These are phyloP conservation scores for Budorcas taxicolor DNA, from an alignment of 2,113 vertebrate genomes.

Conservation along the genomic window DNA sequence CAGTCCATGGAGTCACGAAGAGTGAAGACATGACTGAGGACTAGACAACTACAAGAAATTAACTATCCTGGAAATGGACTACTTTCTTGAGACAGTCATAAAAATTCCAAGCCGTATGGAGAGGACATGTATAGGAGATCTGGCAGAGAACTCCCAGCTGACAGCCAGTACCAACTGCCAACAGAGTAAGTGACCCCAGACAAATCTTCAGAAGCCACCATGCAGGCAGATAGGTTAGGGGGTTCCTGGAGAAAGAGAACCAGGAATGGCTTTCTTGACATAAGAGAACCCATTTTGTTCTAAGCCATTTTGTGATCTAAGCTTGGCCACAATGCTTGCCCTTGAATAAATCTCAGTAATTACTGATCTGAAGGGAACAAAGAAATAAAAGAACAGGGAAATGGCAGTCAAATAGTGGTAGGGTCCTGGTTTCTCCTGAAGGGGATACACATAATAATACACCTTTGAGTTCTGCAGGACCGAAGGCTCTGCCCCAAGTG, in stretches of 20 bases:
- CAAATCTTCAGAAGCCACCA: not conserved
- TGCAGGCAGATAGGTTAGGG: not conserved
- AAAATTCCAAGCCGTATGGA: not conserved
- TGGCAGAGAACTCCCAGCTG: too few relatives aligned
- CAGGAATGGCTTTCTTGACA: not conserved
- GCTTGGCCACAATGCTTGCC: not conserved
- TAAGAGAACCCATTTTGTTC: not conserved
- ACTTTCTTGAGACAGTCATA: not conserved
- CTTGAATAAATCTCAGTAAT: not conserved
- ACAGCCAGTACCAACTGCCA: not conserved
- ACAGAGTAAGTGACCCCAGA: not conserved
- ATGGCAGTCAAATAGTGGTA: not conserved
- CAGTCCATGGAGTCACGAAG: not conserved
- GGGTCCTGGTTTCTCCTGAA: not conserved
- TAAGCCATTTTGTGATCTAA: not conserved
- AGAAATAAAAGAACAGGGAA: not conserved
- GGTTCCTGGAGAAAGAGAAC: not conserved
- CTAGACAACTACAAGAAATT: not conserved
- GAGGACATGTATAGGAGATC: rapidly evolving
- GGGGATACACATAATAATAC: not conserved
- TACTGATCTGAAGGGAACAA: not conserved
- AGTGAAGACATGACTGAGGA: not conserved
- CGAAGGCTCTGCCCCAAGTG: not conserved
- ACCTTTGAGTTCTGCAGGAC: not conserved
- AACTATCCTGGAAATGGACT: not conserved